Conservation (phyloP, 1,140 invertebrate species). For the Halictus rubicundus region DNA sequence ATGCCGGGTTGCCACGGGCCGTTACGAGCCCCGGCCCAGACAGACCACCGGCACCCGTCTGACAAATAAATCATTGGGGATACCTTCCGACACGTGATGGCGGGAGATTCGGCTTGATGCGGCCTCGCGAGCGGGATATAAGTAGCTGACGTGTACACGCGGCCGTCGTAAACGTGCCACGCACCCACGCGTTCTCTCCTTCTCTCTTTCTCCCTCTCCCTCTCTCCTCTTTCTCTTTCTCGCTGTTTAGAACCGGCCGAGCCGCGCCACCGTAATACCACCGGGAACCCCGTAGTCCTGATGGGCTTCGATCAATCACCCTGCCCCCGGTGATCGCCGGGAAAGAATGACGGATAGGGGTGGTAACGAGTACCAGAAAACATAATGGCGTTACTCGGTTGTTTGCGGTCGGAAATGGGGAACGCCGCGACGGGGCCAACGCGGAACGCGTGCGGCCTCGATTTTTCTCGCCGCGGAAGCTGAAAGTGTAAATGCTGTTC, state of each 20-base stretch:
- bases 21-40: slow-evolving; percentile 41
- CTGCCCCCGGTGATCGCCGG: not conserved
- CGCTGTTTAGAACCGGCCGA: not conserved
- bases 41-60: slow-evolving; percentile 30
- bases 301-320: slow-evolving; percentile 7
- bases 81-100: slow-evolving; percentile 59
- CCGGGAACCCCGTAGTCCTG: not conserved
- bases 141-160: slow-evolving; percentile 14
- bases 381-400: not conserved
- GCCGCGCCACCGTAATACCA: not conserved
- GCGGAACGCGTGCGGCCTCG: not conserved
- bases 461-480: not conserved
- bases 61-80: slow-evolving; percentile 63
- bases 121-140: slow-evolving; percentile 5
- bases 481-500: not conserved
- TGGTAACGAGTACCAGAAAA: not conserved
- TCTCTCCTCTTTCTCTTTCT: too few species aligned
- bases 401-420: not conserved
- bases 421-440: not conserved
- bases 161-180: not conserved
- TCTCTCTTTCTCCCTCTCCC: too few species aligned
- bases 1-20: slow-evolving; percentile 51
- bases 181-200: not conserved
- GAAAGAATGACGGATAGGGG: not conserved
- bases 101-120: slow-evolving; percentile 47